Evolutionary conservation across 2,797 vertebrate genomes (phyloP).

Genomic region (Delichon dasypus): DNA sequence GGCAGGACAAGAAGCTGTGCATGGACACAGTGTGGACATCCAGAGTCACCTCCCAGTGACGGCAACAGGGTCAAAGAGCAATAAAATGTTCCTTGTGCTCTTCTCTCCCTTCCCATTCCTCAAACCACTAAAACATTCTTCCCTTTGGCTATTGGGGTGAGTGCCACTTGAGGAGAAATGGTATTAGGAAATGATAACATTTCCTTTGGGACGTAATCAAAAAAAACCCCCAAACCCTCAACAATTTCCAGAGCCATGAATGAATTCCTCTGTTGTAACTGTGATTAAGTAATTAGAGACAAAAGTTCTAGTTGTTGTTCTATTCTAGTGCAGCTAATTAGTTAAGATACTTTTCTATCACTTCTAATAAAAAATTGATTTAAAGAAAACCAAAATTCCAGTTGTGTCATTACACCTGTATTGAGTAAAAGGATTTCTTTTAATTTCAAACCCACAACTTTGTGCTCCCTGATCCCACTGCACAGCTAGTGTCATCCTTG

Average conservation of each 20-base stretch:
- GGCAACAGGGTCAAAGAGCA: not conserved
- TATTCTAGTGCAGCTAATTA: not conserved
- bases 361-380: not conserved
- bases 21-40: not conserved
- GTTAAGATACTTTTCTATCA: not conserved
- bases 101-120: not conserved
- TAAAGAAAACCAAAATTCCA: not conserved
- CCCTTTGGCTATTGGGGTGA: not conserved
- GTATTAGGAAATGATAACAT: not conserved
- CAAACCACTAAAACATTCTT: not conserved
- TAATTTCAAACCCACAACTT: not conserved
- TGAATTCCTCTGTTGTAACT: not conserved
- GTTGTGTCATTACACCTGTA: not conserved
- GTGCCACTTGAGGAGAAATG: not conserved
- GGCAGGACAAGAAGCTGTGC: not conserved
- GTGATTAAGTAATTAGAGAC: not conserved
- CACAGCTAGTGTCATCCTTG: not conserved
- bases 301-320: not conserved
- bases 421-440: not conserved
- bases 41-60: not conserved
- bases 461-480: not conserved
- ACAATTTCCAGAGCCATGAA: not conserved
- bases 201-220: not conserved
- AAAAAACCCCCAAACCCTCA: not conserved
- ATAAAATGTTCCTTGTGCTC: not conserved